These are phyloP conservation scores for Psix sp. DNA, from an alignment of 1,140 invertebrate genomes.

Conservation along the genomic window DNA sequence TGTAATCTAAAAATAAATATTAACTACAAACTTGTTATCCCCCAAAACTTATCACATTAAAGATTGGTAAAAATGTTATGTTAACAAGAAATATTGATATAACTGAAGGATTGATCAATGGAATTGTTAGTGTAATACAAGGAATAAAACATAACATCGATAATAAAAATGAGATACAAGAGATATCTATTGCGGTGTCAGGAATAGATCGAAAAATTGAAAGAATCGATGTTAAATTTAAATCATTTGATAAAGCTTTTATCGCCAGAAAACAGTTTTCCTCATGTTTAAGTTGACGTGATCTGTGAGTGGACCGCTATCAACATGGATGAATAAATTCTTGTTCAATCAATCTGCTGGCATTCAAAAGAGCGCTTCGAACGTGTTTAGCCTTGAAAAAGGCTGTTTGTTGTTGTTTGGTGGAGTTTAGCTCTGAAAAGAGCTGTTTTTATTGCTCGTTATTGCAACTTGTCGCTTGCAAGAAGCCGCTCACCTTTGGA, in stretches of 20 bases:
- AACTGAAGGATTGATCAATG: not conserved
- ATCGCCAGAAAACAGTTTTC: constrained; percentile 69
- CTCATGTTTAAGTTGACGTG: constrained; percentile 65
- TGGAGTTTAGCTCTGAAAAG: no score
- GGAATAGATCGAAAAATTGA: constrained; percentile 48
- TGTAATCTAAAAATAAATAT: constrained; percentile 3
- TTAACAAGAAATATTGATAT: constrained; percentile 11
- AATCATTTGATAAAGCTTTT: constrained; percentile 61
- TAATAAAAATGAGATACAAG: constrained; percentile 62
- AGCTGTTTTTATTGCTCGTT: no score
- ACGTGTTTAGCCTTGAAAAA: no score
- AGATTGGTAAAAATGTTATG: constrained; percentile 8
- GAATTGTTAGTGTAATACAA: not conserved
- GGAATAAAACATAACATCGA: constrained; percentile 25
- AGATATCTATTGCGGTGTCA: constrained; percentile 15
- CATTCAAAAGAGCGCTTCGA: no score
- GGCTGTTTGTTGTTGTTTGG: no score
- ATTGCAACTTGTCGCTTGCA: no score
- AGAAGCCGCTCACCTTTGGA: no score
- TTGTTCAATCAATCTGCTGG: no score
- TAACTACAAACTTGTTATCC: not conserved
- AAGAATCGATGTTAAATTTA: constrained; percentile 58
- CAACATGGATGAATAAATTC: no score
- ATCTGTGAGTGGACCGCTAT: no score
- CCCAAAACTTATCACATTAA: not conserved